Evolutionary conservation across 2,888 invertebrate genomes (phyloP).

Genomic region (Icerya purchasi): DNA sequence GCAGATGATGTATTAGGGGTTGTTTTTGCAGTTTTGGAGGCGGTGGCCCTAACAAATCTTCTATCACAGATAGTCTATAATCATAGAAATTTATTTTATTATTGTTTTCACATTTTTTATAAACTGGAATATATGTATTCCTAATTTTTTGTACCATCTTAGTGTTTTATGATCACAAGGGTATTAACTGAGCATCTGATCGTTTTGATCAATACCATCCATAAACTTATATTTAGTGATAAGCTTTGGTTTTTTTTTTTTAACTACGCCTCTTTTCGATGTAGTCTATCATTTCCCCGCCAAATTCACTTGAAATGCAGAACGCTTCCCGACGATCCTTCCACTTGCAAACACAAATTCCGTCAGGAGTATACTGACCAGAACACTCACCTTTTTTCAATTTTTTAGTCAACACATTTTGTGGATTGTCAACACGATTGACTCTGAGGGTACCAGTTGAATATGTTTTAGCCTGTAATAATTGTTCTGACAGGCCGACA

Average conservation of each 20-base stretch:
- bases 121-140: neutral
- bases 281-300: no score
- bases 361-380: slow-evolving; percentile 1
- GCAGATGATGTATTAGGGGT: no score
- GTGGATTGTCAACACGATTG: slow-evolving; percentile 3
- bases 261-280: no score
- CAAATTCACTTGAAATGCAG: slow-evolving; percentile 4
- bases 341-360: slow-evolving; percentile 6
- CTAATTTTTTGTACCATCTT: neutral
- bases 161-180: neutral
- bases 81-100: no score
- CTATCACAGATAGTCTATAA: no score
- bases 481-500: slow-evolving; percentile 1
- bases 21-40: no score
- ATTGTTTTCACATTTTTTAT: neutral
- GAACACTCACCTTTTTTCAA: slow-evolving; percentile 3
- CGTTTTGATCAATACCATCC: neutral
- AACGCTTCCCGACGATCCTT: slow-evolving; percentile 4
- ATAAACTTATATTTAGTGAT: neutral
- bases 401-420: slow-evolving; percentile 1
- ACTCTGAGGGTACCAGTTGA: slow-evolving; percentile 2
- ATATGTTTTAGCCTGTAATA: slow-evolving; percentile 4
- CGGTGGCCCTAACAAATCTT: no score
- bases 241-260: neutral
- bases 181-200: neutral